Conservation (phyloP, 1,140 invertebrate genomes). For the Zaprionus capensis region DNA sequence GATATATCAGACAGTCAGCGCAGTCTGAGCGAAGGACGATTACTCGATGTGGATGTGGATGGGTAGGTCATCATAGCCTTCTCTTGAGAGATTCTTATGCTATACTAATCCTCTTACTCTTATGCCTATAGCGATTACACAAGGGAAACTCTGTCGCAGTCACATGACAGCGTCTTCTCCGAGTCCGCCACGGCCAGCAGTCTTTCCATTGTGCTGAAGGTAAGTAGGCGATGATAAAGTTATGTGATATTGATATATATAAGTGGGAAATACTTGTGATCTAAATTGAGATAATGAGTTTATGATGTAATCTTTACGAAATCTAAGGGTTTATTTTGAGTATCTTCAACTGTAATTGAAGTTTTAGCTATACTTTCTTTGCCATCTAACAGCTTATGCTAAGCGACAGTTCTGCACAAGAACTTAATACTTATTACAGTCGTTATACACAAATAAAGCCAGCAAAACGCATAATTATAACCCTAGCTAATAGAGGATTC, state of each 20-base stretch:
- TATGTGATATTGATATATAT: background rate
- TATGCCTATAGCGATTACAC: conserved; percentile 65
- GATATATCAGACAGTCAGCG: conserved; percentile 83
- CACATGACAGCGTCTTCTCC: conserved; percentile 83
- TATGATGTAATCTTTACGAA: background rate
- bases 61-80: conserved; percentile 55
- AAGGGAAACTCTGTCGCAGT: conserved; percentile 78
- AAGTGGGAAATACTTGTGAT: background rate
- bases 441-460: background rate
- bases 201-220: conserved; percentile 80
- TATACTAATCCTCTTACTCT: background rate
- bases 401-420: conserved; percentile 1
- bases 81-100: background rate
- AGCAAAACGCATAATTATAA: background rate
- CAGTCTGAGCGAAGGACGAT: conserved; percentile 78
- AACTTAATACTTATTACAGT: background rate
- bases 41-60: conserved; percentile 78
- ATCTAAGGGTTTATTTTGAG: no score
- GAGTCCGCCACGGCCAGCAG: conserved; percentile 84
- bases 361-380: no score
- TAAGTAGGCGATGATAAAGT: conserved; percentile 35
- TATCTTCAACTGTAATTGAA: no score
- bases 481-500: background rate
- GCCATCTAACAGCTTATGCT: background rate
- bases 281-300: background rate